Conservation (phyloP, 92 coral and sea anemone species). For the Epizoanthus rinbou region DNA sequence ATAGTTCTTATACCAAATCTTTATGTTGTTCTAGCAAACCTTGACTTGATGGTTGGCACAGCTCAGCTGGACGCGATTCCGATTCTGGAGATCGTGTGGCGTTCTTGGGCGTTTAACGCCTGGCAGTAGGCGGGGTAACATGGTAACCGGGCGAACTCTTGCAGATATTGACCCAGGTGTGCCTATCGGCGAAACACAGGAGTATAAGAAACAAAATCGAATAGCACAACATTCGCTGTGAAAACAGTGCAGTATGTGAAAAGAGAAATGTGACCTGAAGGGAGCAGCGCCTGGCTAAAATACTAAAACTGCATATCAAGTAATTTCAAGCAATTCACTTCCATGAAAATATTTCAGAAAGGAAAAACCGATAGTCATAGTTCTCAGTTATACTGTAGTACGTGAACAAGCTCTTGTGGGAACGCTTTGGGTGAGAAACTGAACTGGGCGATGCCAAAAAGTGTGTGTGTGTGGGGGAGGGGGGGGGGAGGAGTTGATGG, state of each 20-base stretch:
- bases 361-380: too few species aligned
- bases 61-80: conserved; percentile 65
- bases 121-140: conserved; percentile 85
- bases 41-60: background rate
- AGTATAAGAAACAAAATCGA: background rate
- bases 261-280: too few species aligned
- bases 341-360: too few species aligned
- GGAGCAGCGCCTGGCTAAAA: too few species aligned
- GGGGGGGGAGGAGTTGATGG: background rate
- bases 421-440: too few species aligned
- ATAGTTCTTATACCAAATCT: background rate
- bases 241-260: too few species aligned
- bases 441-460: too few species aligned
- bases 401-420: too few species aligned
- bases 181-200: conserved; percentile 58
- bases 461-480: background rate
- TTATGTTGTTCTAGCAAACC: conserved; percentile 37
- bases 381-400: too few species aligned
- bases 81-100: conserved; percentile 86
- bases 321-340: too few species aligned
- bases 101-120: conserved; percentile 89
- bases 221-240: background rate
- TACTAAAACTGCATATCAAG: too few species aligned
- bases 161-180: conserved; percentile 83
- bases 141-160: conserved; percentile 83